Conservation (phyloP, 2,797 vertebrate genomes). For the Lateolabrax maculatus region DNA sequence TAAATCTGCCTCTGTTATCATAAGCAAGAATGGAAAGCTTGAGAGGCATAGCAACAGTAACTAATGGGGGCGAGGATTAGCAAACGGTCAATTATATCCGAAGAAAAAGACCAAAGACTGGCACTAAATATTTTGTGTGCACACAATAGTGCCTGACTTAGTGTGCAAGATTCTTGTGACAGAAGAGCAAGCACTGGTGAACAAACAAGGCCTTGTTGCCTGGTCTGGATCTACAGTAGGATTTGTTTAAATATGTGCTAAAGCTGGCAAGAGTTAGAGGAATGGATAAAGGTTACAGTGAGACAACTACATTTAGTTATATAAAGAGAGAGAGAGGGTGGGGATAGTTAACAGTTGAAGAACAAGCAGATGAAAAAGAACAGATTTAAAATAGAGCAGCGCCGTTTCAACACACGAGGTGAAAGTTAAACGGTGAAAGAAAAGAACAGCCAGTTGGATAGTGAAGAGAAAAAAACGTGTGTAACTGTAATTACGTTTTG, state of each 20-base stretch:
- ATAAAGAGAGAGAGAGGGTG: not conserved
- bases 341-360: not conserved
- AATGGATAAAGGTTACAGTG: not conserved
- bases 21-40: not conserved
- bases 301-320: not conserved
- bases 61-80: not conserved
- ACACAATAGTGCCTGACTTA: not conserved
- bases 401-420: not conserved
- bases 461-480: conserved; percentile 28
- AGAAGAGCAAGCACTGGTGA: not conserved
- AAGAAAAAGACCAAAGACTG: conserved; percentile 2
- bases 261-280: not conserved
- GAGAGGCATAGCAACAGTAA: not conserved
- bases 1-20: no score
- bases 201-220: not conserved
- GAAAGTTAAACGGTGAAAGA: not conserved
- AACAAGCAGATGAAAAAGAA: not conserved
- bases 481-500: conserved; percentile 73
- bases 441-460: not conserved
- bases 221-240: not conserved
- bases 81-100: not conserved
- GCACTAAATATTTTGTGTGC: not conserved
- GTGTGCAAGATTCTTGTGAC: not conserved
- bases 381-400: not conserved
- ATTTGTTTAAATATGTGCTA: not conserved